phyloP scores from a whole-genome alignment of 2,797 vertebrate species.

The Bovichtus diacanthus region DNA sequence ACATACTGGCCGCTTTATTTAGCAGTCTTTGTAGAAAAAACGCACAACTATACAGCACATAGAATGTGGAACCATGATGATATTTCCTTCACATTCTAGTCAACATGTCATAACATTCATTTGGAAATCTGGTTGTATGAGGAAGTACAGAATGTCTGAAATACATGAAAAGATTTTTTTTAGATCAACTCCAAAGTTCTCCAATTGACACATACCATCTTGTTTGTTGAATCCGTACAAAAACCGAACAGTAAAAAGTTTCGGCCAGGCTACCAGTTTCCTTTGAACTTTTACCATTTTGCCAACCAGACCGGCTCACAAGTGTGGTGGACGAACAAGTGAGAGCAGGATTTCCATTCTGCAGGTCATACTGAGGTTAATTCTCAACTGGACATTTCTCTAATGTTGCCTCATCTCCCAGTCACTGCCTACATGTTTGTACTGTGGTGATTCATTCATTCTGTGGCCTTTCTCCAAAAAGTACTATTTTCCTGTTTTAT shows the following conservation, averaged over 20 bases:
- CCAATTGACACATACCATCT: not conserved
- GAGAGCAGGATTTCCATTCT: not conserved
- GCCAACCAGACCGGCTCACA: not conserved
- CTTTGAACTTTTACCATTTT: not conserved
- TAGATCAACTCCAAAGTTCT: not conserved
- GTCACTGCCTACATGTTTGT: conserved; percentile 1
- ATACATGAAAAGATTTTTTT: not conserved
- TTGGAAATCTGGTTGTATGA: not conserved
- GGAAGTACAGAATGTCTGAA: not conserved
- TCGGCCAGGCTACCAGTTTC: not conserved
- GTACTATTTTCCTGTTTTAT: conserved; percentile 7
- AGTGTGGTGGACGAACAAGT: not conserved
- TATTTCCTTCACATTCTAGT: not conserved
- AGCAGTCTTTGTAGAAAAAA: not conserved
- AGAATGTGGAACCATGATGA: not conserved
- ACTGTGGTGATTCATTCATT: conserved; percentile 28
- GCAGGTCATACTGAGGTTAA: conserved; percentile 27
- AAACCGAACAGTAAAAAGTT: not conserved
- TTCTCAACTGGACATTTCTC: conserved; percentile 25
- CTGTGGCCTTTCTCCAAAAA: conserved; percentile 9
- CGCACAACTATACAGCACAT: not conserved
- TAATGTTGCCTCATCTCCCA: conserved; percentile 25
- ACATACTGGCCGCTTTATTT: conserved; percentile 22
- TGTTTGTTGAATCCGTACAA: not conserved
- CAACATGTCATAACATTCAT: not conserved